Evolutionary conservation across 2,888 invertebrate species (phyloP), one percentile per base, ranked within the genome.

Genomic region (Spilarctia lutea): DNA sequence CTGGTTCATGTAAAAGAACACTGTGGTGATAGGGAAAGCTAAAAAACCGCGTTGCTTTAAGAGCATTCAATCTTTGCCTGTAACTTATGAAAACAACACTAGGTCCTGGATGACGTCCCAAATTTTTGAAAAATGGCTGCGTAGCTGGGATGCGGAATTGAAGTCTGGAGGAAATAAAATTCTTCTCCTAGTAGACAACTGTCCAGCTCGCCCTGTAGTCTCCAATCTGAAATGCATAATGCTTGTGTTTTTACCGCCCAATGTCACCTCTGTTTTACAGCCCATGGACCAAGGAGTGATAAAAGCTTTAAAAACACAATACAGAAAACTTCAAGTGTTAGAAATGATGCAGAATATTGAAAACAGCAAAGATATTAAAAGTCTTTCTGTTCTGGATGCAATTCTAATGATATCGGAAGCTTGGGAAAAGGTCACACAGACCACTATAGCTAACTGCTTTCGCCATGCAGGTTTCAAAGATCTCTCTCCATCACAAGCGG

Each of bases 181-280:
- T 76, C 76, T 89, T 33, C 79, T 89, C 60, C 79, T 89, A 79
- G 81, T 88, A 30, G 88, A 88, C 81, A 87, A 88, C 75, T 87
- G 87, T 78, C 81, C 88, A 42, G 87, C 87, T 65, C 87, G 88
- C 79, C 79, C 83, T 68, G 65, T 69, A 68, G 74, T 83, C 72
- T 67, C 79, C 35, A 68, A 80, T 71, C 75, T 87, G 33, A 79
- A 79, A 70, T 79, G 77, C 77, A 80, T 88, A 65, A 84, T 80
- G 71, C 75, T 89, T 73, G 77, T 78, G 67, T 81, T 81, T 72
- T 77, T 87, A 78, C 82, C 76, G 74, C 81, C 79, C 27, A 78
- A 79, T 74, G 76, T 75, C 39, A 75, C 76, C 30, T 74, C 75
- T 75, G 74, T 78, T 27, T 68, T 79, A 60, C 79, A 80, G 56